Evolutionary conservation across 2,113 vertebrate species (phyloP).

Genomic region (Barbus barbus): DNA sequence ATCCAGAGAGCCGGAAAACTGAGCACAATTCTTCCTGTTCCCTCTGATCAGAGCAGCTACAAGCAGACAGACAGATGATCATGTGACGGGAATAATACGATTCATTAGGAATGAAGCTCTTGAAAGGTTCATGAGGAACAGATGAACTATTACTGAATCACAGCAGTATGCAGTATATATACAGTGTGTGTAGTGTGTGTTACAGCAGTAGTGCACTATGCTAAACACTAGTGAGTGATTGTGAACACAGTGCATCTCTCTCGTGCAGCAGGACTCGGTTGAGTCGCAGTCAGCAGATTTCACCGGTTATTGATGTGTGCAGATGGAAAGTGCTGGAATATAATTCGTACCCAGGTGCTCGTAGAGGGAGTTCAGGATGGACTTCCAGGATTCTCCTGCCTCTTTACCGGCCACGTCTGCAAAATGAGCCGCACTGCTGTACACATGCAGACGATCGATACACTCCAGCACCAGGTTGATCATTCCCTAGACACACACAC

Average conservation of each 20-base stretch:
- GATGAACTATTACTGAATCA: neutral
- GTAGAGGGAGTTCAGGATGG: conserved; percentile 94
- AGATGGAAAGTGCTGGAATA: conserved; percentile 7
- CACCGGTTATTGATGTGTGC: neutral
- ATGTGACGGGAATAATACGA: neutral
- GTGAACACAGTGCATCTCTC: neutral
- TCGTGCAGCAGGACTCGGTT: neutral
- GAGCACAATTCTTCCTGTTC: conserved; percentile 98
- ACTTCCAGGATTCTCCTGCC: conserved; percentile 91
- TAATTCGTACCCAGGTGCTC: conserved; percentile 86
- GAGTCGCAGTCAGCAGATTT: neutral
- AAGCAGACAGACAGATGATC: neutral
- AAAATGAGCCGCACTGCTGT: conserved; percentile 94
- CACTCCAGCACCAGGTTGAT: conserved; percentile 94
- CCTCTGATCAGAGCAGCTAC: conserved; percentile 93
- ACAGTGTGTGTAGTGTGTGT: neutral
- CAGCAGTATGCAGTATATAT: neutral
- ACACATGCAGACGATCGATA: conserved; percentile 91
- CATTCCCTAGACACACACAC: conserved; percentile 81
- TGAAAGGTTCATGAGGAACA: neutral
- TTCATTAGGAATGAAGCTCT: neutral
- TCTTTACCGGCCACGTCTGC: conserved; percentile 88
- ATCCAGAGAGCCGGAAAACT: conserved; percentile 93
- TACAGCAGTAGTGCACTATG: neutral
- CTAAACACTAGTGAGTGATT: neutral